phyloP scores from a whole-genome alignment of 2,888 invertebrate genomes.

The Hypena proboscidalis region DNA sequence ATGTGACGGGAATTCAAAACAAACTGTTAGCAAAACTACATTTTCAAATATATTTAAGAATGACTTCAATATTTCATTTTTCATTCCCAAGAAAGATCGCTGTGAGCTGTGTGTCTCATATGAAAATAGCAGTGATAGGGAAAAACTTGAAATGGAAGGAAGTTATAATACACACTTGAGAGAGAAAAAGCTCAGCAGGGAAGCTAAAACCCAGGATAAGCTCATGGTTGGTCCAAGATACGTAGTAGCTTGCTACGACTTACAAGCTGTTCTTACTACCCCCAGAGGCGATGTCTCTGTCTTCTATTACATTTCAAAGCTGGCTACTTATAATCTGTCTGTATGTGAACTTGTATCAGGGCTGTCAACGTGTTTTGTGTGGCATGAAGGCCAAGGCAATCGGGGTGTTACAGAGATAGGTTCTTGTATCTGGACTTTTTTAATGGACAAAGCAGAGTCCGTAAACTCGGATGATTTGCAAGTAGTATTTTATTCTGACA shows the following conservation, averaged over 20 bases:
- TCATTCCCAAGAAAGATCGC: constrained; percentile 9
- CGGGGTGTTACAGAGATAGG: background rate
- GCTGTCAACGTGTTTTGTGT: background rate
- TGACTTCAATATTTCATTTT: too few species aligned
- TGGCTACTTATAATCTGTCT: background rate
- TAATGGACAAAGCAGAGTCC: constrained; percentile 1
- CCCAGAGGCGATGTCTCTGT: too few species aligned
- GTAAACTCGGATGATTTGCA: constrained; percentile 1
- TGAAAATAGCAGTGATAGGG: constrained; percentile 4
- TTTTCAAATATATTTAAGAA: too few species aligned
- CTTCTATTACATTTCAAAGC: constrained; percentile 2
- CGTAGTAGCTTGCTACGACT: too few species aligned
- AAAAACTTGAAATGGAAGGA: background rate
- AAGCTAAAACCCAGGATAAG: too few species aligned
- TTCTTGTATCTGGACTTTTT: background rate
- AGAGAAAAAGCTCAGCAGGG: too few species aligned
- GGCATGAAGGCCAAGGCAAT: constrained; percentile 1
- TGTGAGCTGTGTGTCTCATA: constrained; percentile 6
- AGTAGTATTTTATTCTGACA: constrained; percentile 1
- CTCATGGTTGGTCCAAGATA: too few species aligned
- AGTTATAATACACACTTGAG: background rate
- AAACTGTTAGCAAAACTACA: too few species aligned
- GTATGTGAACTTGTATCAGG: background rate
- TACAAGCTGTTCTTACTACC: too few species aligned
- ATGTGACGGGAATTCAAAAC: too few species aligned